A percentile compares a stretch with the other conserved stretches of the same genome.
These are phyloP conservation scores for Dissostichus mawsoni DNA, from an alignment of 2,113 vertebrate species.

Conservation along the genomic window DNA sequence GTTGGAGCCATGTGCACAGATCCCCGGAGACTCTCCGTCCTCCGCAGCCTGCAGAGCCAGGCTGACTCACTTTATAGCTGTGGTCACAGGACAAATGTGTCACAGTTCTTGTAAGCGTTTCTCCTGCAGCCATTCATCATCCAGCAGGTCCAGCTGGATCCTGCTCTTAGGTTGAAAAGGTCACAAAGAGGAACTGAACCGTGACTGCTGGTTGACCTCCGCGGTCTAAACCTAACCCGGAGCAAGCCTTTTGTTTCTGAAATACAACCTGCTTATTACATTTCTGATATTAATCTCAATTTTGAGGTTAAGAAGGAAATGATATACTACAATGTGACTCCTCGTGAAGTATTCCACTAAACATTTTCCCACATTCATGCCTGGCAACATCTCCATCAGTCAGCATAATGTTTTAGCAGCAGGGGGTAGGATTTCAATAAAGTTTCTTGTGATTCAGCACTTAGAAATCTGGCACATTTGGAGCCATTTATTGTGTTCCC, in stretches of 20 bases:
- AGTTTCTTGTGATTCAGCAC: slow-evolving; percentile 6
- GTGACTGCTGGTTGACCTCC: slow-evolving; percentile 56
- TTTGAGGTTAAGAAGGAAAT: neutral
- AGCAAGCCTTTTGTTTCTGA: neutral
- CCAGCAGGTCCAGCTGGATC: slow-evolving; percentile 13
- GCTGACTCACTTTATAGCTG: slow-evolving; percentile 60
- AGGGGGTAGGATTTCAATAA: neutral
- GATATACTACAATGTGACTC: neutral
- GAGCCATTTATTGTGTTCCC: neutral
- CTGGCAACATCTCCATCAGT: neutral
- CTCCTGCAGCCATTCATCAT: slow-evolving; percentile 30
- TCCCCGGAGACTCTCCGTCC: slow-evolving; percentile 50
- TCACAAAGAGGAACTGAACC: slow-evolving; percentile 53
- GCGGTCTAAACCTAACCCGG: neutral
- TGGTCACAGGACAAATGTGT: slow-evolving; percentile 60
- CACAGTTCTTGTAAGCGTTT: slow-evolving; percentile 54
- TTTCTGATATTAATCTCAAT: neutral
- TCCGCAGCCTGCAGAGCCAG: slow-evolving; percentile 39
- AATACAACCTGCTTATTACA: neutral
- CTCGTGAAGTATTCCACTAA: neutral
- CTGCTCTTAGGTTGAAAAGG: slow-evolving; percentile 43
- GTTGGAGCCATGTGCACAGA: slow-evolving; percentile 55
- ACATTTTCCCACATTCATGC: neutral
- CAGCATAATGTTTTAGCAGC: neutral
- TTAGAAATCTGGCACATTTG: slow-evolving; percentile 1